Evolutionary conservation across 2,113 vertebrate species (phyloP), one percentile per base, ranked within the genome.

Genomic region (Madoqua kirkii): DNA sequence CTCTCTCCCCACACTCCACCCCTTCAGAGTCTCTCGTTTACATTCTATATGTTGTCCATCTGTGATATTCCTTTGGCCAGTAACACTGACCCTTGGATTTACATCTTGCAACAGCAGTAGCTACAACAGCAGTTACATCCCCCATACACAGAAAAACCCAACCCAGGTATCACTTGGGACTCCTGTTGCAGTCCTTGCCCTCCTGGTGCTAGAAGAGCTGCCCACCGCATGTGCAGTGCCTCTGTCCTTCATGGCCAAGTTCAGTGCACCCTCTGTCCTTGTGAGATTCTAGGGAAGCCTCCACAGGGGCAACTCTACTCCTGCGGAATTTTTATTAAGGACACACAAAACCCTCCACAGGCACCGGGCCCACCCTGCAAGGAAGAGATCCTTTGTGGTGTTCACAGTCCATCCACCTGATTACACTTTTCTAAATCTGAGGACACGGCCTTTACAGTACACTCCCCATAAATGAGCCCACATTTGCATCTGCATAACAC

Each of bases 171-270:
- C 67, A 40, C n/a, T 3, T 6, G 67, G 67, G 67, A 71, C 67
- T 40, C n/a, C 5, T 12, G n/a, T 71, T 13, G 10, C n/a, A 40
- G 19, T 12, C 67, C 67, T 71, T 71, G 67, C n/a, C 67, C 19
- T 71, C 10, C 23, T 6, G 67, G n/a, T 36, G n/a, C n/a, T 36
- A 6, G 67, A 40, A 23, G 67, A 40, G 67, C 11, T 0, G 11
- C 10, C n/a, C 67, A 6, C n/a, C 0, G 19, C n/a, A 1, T 0
- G 3, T 40, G n/a, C n/a, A 71, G 19, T 23, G 67, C 19, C 67
- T 6, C 36, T 12, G 1, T 40, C 67, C 12, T 12, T 36, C 19
- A 12, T 3, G n/a, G 67, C n/a, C n/a, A 71, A 71, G 19, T 71
- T 19, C 21, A 23, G 67, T 6, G 2, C n/a, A 71, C 67, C 1